These are phyloP conservation scores for Trachelus troglodyta DNA, from an alignment of 2,888 invertebrate genomes.

Conservation along the genomic window DNA sequence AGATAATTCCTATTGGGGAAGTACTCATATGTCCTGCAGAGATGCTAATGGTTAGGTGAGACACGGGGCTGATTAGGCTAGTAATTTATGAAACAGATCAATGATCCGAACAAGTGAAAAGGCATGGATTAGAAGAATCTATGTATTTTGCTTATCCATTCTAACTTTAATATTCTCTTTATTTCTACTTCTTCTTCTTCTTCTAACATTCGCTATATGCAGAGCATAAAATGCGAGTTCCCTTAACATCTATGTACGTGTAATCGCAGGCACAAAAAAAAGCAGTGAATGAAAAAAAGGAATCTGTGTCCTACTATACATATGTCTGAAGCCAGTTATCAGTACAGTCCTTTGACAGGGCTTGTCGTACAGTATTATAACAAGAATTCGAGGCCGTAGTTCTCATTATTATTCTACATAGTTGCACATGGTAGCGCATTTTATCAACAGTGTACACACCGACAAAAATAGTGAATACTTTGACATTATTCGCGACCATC, in stretches of 20 bases:
- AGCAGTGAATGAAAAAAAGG: constrained; percentile 15
- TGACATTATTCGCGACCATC: constrained; percentile 15
- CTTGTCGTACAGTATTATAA: constrained; percentile 56
- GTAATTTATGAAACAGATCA: constrained; percentile 19
- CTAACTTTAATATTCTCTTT: not conserved
- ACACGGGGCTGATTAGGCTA: constrained; percentile 17
- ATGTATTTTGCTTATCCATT: not conserved
- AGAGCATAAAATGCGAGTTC: not conserved
- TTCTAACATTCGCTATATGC: not conserved
- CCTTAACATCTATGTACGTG: not conserved
- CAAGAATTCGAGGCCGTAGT: constrained; percentile 35
- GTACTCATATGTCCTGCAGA: not conserved
- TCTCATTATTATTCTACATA: constrained; percentile 8
- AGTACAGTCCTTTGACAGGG: constrained; percentile 28
- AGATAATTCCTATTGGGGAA: not conserved
- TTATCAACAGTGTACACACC: constrained; percentile 10
- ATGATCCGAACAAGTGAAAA: not conserved
- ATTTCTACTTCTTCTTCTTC: not conserved
- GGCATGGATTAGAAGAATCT: not conserved
- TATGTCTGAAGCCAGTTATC: constrained; percentile 31
- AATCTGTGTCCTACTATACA: not conserved
- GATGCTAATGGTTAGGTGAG: not conserved
- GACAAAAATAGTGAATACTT: not conserved
- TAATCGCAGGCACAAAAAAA: constrained; percentile 30
- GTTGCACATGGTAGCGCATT: constrained; percentile 33